Base-by-base conservation (phyloP, 2,888 invertebrate genomes). In the Argynnis bischoffii region DNA sequence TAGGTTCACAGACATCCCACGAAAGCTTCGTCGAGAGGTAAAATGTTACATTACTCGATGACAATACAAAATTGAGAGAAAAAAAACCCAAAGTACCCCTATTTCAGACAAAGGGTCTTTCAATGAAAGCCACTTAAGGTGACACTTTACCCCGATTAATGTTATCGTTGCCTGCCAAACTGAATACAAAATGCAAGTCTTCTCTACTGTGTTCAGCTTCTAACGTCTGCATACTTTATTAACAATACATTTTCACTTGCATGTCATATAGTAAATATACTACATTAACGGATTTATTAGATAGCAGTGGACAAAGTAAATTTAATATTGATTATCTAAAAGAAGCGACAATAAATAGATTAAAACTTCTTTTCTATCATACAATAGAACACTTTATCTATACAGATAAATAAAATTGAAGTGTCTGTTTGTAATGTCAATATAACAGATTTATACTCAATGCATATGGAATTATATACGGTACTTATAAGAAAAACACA, bases 101-200 rank as follows among this genome's bases (percentile, higher is more conserved):
- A 83, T 83, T 86, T 82, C 86, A 86, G 86, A 90, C 89, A 90
- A 90, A 89, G 89, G 89, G 86, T 87, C 86, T 86, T 88, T 88
- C 86, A 79, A 83, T 85, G 86, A 88, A 87, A 92, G 88, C 89
- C 86, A 89, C 89, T 91, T 87, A 85, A 90, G 90, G 89, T 92
- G 91, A 91, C 91, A 91, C 89, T 91, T 90, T 89, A 83, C 85
- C 86, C 89, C 89, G 91, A 91, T 90, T 92, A 90, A 91, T 89
- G 88, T 91, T 92, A 92, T 92, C 89, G 89, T 85, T 84, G 87
- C 84, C 88, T 84, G 86, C 88, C 90, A 88, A 89, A 89, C 91
- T 88, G 92, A 92, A 91, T 92, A 90, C 90, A 87, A 90, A 77
- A 90, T 91, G 88, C 86, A 85, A 80, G 80, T 77, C 72, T 71